Conservation (phyloP, 2,113 vertebrate species). For the Cynopterus brachyotis region DNA sequence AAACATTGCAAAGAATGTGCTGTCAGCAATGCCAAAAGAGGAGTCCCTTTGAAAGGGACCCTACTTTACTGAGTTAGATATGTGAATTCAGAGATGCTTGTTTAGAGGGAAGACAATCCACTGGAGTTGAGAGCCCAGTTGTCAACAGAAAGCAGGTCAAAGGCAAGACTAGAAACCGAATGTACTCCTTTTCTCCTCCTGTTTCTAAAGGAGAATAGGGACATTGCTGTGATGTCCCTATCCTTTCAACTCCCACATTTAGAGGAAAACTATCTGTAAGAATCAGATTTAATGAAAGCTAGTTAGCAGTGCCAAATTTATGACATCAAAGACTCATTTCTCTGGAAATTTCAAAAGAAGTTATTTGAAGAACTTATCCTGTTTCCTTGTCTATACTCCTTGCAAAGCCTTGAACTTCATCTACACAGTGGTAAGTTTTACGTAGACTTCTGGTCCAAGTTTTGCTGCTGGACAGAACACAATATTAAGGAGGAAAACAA, state of each 20-base stretch:
- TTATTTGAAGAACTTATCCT: neutral
- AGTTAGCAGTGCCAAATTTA: neutral
- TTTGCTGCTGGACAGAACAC: neutral
- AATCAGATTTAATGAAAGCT: neutral
- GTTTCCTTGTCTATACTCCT: neutral
- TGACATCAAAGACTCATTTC: neutral
- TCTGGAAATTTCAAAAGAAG: neutral
- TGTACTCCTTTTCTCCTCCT: neutral
- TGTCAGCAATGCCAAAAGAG: neutral
- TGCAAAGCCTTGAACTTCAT: neutral
- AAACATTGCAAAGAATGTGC: neutral
- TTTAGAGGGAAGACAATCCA: neutral
- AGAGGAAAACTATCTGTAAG: neutral
- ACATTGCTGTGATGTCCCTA: neutral
- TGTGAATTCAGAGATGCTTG: neutral
- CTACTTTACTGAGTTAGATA: neutral
- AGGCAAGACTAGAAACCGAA: neutral
- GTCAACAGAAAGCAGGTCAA: neutral
- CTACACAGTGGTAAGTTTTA: neutral
- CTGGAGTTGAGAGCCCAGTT: neutral
- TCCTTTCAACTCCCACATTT: neutral
- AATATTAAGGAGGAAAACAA: neutral
- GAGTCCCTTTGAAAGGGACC: neutral
- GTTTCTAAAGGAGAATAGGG: neutral
- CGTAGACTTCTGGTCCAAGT: neutral